phyloP scores from a whole-genome alignment of 2,797 vertebrate genomes.

The Balearica regulorum region DNA sequence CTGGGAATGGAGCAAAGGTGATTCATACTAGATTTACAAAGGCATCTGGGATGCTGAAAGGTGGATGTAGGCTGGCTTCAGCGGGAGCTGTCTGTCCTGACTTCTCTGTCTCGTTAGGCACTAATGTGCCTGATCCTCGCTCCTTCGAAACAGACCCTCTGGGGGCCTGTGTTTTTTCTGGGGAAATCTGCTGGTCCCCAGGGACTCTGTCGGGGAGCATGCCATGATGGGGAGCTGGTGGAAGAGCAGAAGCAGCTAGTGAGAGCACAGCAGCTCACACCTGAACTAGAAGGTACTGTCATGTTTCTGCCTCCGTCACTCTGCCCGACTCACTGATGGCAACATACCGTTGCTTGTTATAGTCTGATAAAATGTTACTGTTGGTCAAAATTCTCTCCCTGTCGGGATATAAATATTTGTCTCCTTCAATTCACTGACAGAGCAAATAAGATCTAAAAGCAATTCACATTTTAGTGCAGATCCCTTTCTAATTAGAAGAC shows the following conservation, averaged over 20 bases:
- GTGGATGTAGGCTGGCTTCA: not conserved
- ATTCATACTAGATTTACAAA: not conserved
- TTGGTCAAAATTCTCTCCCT: not conserved
- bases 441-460: not conserved
- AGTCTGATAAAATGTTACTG: not conserved
- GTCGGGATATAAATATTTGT: not conserved
- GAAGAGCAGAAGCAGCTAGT: not conserved
- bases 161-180: not conserved
- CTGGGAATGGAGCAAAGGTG: not conserved
- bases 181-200: not conserved
- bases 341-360: not conserved
- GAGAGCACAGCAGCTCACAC: not conserved
- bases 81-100: not conserved
- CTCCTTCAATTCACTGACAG: not conserved
- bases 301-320: not conserved
- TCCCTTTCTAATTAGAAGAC: not conserved
- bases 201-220: not conserved
- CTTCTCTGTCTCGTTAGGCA: not conserved
- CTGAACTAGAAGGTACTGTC: not conserved
- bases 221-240: not conserved
- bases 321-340: not conserved
- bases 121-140: accelerated
- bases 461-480: not conserved
- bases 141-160: not conserved
- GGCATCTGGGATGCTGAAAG: not conserved